Evolutionary conservation across 2,797 vertebrate genomes (phyloP).

Genomic region (Diglossa cyanea): DNA sequence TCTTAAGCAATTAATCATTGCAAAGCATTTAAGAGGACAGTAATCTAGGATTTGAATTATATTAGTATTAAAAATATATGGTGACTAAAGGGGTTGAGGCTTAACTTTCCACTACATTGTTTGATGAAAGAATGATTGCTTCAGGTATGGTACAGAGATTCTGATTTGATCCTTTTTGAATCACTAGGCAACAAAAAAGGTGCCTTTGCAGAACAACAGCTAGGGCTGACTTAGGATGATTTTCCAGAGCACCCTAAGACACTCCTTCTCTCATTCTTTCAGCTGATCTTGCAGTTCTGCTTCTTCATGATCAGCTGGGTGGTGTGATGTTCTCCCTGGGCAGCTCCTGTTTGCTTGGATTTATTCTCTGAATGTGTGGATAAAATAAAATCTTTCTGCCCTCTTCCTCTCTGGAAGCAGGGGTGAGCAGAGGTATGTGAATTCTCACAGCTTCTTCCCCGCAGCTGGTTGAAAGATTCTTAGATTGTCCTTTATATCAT

Average conservation of each 20-base stretch:
- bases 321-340: background rate
- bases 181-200: background rate
- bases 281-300: background rate
- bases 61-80: background rate
- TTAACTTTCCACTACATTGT: background rate
- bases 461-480: background rate
- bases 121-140: background rate
- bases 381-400: background rate
- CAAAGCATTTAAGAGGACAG: slow-evolving; percentile 20
- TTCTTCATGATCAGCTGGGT: background rate
- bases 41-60: slow-evolving; percentile 35
- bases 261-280: background rate
- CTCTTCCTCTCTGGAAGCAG: background rate
- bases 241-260: background rate
- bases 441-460: background rate
- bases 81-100: background rate
- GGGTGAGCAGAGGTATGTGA: background rate
- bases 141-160: background rate
- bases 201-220: background rate
- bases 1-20: background rate
- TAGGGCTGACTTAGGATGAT: background rate
- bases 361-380: background rate
- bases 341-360: background rate
- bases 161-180: background rate
- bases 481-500: background rate